These are phyloP conservation scores for Diplodus sargus DNA, from an alignment of 2,797 vertebrate genomes.

Conservation along the genomic window DNA sequence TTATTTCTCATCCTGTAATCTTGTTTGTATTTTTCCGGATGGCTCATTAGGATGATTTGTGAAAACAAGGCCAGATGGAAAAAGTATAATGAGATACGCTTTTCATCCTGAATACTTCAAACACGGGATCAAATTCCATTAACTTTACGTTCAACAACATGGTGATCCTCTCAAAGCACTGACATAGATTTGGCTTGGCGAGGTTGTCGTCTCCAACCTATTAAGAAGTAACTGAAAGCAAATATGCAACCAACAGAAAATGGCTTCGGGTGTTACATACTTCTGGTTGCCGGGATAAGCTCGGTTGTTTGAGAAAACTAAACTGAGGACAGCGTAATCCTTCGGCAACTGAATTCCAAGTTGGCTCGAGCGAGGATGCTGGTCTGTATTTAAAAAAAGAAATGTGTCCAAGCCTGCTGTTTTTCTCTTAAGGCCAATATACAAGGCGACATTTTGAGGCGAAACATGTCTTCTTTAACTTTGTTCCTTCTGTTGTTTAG, in stretches of 20 bases:
- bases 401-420: constrained; percentile 29
- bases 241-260: constrained; percentile 33
- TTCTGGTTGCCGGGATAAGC: constrained; percentile 61
- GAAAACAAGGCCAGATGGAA: constrained; percentile 35
- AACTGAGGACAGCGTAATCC: constrained; percentile 25
- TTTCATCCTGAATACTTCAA: constrained; percentile 16
- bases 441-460: constrained; percentile 31
- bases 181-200: constrained; percentile 3
- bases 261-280: constrained; percentile 41
- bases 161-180: constrained; percentile 9
- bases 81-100: constrained; percentile 18
- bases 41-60: constrained; percentile 14
- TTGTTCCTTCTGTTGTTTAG: constrained; percentile 4
- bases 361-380: constrained; percentile 14
- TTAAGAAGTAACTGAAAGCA: constrained; percentile 53
- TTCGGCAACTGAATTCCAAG: constrained; percentile 27
- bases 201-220: constrained; percentile 23
- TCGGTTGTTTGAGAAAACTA: constrained; percentile 13
- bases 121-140: not conserved
- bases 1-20: constrained; percentile 13
- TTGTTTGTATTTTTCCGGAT: constrained; percentile 24
- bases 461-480: not conserved
- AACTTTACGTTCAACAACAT: constrained; percentile 6
- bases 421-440: constrained; percentile 40
- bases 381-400: constrained; percentile 11